Evolutionary conservation across 2,113 vertebrate species (phyloP), one percentile per base, ranked within the genome.

Genomic region (Acanthochromis polyacanthus): DNA sequence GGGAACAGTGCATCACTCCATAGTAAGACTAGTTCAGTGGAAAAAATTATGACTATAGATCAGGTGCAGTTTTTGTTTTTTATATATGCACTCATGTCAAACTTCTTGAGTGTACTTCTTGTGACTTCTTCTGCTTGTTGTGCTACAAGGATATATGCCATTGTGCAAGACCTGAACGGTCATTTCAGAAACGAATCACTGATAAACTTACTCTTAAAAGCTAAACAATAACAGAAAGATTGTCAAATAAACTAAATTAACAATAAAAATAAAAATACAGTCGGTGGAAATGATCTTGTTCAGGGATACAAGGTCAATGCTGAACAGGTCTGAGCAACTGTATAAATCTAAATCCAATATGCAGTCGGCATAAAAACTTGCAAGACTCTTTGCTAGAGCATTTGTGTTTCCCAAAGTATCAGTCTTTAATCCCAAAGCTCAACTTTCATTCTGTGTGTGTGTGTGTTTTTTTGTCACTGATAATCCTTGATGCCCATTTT

Each of bases 401-500:
- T 56, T 48, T 60, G 15, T 72, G 40, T 40, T 83, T 28, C 60
- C 62, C 53, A 20, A 22, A 65, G 38, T 63, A 9, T 64, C 14
- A 17, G 20, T 52, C 67, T 57, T 10, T 81, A 78, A 85, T 83
- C 82, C 60, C 36, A 5, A 25, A 59, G 71, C 66, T 68, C 68
- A 80, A 2, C 53, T 10, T 12, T n/a, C 38, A 53, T 38, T 16
- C 71, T 32, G 50, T 32, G 17, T 43, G 12, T 60, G 30, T 53
- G 28, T 64, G 30, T 32, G 48, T 56, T 16, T 56, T 53, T 63
- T 20, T 63, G 60, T 48, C 15, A 1, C 23, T 50, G 53, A 22
- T 96, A 95, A 96, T 95, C 94, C 89, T 87, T 89, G 89, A 92
- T 93, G 93, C 80, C 82, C 65, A 82, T 79, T 90, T 90, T 84